Conservation (phyloP, 2,888 invertebrate species). For the Himalopsyche japonica region DNA sequence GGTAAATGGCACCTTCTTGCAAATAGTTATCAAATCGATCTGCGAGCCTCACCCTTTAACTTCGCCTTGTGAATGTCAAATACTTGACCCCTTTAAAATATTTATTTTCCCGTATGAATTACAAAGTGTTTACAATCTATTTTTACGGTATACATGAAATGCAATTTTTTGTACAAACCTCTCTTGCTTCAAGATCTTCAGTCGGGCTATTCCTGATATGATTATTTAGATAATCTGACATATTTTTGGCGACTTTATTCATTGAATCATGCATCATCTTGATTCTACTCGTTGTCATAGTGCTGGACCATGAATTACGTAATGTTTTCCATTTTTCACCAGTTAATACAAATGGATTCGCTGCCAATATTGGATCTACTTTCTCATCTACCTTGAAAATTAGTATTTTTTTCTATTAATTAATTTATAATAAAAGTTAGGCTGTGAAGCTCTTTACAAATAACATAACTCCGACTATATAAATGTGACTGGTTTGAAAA, state of each 20-base stretch:
- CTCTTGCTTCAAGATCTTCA: slow-evolving; percentile 30
- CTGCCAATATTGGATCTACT: slow-evolving; percentile 42
- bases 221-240: slow-evolving; percentile 27
- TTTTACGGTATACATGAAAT: too few relatives aligned
- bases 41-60: too few relatives aligned
- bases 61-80: too few relatives aligned
- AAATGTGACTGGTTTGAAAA: too few relatives aligned
- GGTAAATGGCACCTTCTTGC: too few relatives aligned
- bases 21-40: too few relatives aligned
- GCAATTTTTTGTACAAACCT: slow-evolving; percentile 6
- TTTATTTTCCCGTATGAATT: too few relatives aligned
- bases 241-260: slow-evolving; percentile 12
- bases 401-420: not conserved
- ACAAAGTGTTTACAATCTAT: too few relatives aligned
- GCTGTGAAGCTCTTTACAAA: too few relatives aligned
- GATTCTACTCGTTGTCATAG: slow-evolving; percentile 26
- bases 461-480: too few relatives aligned
- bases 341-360: slow-evolving; percentile 44
- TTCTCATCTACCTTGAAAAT: slow-evolving; percentile 22
- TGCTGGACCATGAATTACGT: slow-evolving; percentile 40
- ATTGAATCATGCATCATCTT: slow-evolving; percentile 22
- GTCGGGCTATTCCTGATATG: slow-evolving; percentile 12
- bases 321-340: slow-evolving; percentile 44
- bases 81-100: too few relatives aligned
- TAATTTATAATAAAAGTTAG: too few relatives aligned